A percentile compares a stretch with the other conserved stretches of the same genome.
Evolutionary conservation across 2,113 vertebrate species (phyloP).

Genomic region (Hemicordylus capensis): DNA sequence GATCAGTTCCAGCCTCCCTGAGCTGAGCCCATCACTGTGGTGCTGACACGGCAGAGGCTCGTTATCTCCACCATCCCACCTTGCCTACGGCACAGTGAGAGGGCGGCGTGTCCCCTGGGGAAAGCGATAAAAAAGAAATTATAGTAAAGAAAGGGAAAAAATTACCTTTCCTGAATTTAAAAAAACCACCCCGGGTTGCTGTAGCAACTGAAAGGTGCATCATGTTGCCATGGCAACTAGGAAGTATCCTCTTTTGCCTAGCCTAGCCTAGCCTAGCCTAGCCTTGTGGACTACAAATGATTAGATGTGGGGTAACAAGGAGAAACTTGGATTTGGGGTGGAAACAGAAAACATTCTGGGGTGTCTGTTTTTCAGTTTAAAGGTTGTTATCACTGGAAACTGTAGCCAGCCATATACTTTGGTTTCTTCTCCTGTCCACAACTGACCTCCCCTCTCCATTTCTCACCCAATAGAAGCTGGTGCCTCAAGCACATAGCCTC

Average conservation of each 20-base stretch:
- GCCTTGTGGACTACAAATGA: background rate
- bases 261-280: slow-evolving; percentile 51
- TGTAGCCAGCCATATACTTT: background rate
- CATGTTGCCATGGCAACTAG: slow-evolving; percentile 80
- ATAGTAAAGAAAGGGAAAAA: slow-evolving; percentile 46
- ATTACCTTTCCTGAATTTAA: slow-evolving; percentile 85
- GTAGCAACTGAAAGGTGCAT: slow-evolving; percentile 85
- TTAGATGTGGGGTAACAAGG: slow-evolving; percentile 34
- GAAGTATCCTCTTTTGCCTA: slow-evolving; percentile 78
- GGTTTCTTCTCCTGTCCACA: background rate
- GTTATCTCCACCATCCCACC: slow-evolving; percentile 60
- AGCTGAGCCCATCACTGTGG: background rate
- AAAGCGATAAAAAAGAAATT: slow-evolving; percentile 57
- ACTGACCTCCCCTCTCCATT: background rate
- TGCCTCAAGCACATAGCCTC: background rate
- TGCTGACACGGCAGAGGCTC: fast-evolving
- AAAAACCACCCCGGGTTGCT: slow-evolving; percentile 78
- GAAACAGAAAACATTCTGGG: background rate
- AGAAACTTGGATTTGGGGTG: slow-evolving; percentile 41
- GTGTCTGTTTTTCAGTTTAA: background rate
- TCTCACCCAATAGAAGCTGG: background rate
- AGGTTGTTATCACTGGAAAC: background rate
- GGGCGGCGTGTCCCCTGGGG: slow-evolving; percentile 43
- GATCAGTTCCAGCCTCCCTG: background rate
- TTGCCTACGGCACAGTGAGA: slow-evolving; percentile 47